These are phyloP conservation scores for Solea solea DNA, from an alignment of 2,113 vertebrate genomes.

Conservation along the genomic window DNA sequence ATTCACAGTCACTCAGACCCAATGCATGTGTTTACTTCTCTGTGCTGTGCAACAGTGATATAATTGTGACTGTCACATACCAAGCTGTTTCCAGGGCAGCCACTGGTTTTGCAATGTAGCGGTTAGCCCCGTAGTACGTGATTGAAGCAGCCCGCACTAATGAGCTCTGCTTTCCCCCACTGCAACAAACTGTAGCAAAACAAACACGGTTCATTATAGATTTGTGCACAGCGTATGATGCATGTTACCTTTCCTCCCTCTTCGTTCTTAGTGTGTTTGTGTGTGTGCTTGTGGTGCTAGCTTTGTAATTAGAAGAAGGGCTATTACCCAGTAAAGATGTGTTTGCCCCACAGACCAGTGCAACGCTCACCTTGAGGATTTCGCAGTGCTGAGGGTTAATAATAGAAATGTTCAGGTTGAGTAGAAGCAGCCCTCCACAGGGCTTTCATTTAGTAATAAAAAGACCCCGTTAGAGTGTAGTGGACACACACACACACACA, in stretches of 20 bases:
- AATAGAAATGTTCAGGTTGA: conserved; percentile 86
- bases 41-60: conserved; percentile 24
- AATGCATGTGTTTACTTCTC: conserved; percentile 25
- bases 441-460: conserved; percentile 76
- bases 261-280: conserved; percentile 13
- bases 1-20: conserved; percentile 22
- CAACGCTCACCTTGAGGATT: conserved; percentile 78
- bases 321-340: conserved; percentile 85
- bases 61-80: conserved; percentile 29
- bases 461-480: conserved; percentile 41
- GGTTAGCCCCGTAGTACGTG: conserved; percentile 17
- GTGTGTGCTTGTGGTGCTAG: conserved; percentile 58
- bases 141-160: conserved; percentile 45
- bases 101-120: conserved; percentile 14
- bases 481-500: conserved; percentile 36
- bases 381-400: conserved; percentile 85
- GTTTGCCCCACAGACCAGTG: conserved; percentile 84
- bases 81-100: conserved; percentile 25
- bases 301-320: conserved; percentile 82
- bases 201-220: conserved; percentile 12
- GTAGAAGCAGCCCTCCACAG: conserved; percentile 82
- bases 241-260: conserved; percentile 9
- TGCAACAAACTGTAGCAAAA: conserved; percentile 21
- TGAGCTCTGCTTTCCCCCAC: conserved; percentile 31
- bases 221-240: background rate